A percentile compares a stretch with the other conserved stretches of the same genome.
Evolutionary conservation across 1,140 invertebrate genomes (phyloP).

Genomic region (Drosophila sturtevanti): DNA sequence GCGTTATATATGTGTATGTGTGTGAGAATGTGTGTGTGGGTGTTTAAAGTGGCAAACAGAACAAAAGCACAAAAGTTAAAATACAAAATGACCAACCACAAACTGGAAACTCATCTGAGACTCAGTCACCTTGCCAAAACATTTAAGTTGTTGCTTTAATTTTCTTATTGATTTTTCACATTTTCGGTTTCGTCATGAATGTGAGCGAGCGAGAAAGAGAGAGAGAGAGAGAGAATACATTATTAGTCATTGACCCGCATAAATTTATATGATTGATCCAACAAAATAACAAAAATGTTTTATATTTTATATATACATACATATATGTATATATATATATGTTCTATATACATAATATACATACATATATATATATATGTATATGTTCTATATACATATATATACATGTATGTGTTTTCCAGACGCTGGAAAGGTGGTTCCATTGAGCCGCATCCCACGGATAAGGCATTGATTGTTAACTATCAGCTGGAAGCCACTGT

Average conservation of each 20-base stretch:
- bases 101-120: slow-evolving; percentile 27
- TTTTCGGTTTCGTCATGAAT: slow-evolving; percentile 7
- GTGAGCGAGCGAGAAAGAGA: slow-evolving; percentile 5
- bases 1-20: not conserved
- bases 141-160: slow-evolving; percentile 35
- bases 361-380: not conserved
- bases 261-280: slow-evolving; percentile 58
- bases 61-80: not conserved
- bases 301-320: slow-evolving; percentile 3
- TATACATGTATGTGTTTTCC: slow-evolving; percentile 13
- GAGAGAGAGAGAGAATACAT: slow-evolving; percentile 24
- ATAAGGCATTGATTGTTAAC: slow-evolving; percentile 94
- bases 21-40: slow-evolving; percentile 26
- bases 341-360: no score
- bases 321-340: not conserved
- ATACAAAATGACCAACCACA: slow-evolving; percentile 18
- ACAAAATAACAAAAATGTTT: slow-evolving; percentile 30
- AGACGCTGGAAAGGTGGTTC: slow-evolving; percentile 92
- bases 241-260: slow-evolving; percentile 56
- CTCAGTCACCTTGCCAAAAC: slow-evolving; percentile 54
- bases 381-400: not conserved
- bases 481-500: slow-evolving; percentile 95
- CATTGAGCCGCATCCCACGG: slow-evolving; percentile 95
- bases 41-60: slow-evolving; percentile 36
- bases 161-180: slow-evolving; percentile 63